phyloP scores from a whole-genome alignment of 2,113 vertebrate genomes.

The Alces alces region DNA sequence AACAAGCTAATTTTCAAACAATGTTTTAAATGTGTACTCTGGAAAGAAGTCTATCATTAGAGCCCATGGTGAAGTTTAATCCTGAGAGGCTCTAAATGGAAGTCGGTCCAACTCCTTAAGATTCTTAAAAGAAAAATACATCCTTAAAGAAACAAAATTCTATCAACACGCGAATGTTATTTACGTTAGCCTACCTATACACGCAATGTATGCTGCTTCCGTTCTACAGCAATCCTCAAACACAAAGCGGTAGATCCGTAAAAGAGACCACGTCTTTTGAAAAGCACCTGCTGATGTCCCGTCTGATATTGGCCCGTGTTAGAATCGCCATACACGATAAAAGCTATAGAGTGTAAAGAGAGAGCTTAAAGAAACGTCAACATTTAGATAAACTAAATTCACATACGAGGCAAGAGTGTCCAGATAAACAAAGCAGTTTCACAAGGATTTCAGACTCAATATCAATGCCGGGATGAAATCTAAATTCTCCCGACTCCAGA shows the following conservation, averaged over 20 bases:
- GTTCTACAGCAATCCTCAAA: background rate
- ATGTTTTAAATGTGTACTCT: background rate
- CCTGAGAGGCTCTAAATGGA: background rate
- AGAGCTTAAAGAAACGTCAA: background rate
- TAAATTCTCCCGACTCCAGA: background rate
- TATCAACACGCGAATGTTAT: background rate
- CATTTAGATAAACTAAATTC: background rate
- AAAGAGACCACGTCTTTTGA: background rate
- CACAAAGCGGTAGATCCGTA: background rate
- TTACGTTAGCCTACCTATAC: background rate
- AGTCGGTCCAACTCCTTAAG: background rate
- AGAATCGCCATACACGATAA: background rate
- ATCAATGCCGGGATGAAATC: background rate
- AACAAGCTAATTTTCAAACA: background rate
- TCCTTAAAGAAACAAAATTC: background rate
- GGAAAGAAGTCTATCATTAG: background rate
- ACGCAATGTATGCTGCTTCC: background rate
- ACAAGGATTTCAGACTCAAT: too few relatives aligned
- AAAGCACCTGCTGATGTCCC: background rate
- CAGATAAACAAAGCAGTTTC: background rate
- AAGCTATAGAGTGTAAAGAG: background rate
- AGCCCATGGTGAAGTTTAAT: background rate
- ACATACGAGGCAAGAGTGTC: background rate
- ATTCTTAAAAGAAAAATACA: background rate
- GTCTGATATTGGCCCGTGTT: accelerated